Base-by-base conservation (phyloP, 1,140 invertebrate genomes). In the Mactra quadrangularis region DNA sequence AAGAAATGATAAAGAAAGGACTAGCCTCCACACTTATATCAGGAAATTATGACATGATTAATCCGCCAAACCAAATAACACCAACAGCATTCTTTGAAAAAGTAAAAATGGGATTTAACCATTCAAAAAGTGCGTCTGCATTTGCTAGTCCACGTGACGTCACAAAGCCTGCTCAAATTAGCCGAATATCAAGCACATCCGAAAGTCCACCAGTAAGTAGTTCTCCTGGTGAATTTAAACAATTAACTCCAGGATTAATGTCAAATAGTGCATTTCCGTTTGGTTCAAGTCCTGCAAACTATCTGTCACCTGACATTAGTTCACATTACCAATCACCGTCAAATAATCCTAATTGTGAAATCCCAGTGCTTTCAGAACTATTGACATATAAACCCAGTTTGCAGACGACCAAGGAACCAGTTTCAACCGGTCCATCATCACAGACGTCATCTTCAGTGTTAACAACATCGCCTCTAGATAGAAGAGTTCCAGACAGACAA, bases 21-120 rank as follows among this genome's bases (percentile, higher is more conserved):
- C 35, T 72, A 57, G 27, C 57, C 41, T 62, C 59, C 35, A 86
- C 77, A 50, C 25, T 88, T 25, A 57, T 85, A 25, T 38, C 52
- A 38, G 84, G 85, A 59, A 82, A 72, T 31, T 91, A 89, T 59
- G 90, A 91, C 57, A 90, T 91, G 86, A 76, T 90, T 33, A 88
- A 86, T n/a, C 90, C 90, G 11, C 90, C 90, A n/a, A 91, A 91
- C 60, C 90, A 89, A 76, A 77, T 91, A 11, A 90, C 88, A 27
- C 89, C 90, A 13, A 86, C 87, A 27, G 85, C 86, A 53, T 79
- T 83, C 13, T 84, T 84, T 59, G 77, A 88, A 22, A 87, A 86
- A 66, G 75, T 86, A 0, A 59, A 79, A 41, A 90, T 86, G 25
- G 84, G 84, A 35, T 86, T 89, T 50, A 85, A 84, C 38, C 90